phyloP scores from a whole-genome alignment of 2,797 vertebrate species.

The Acanthurus leucopareius region DNA sequence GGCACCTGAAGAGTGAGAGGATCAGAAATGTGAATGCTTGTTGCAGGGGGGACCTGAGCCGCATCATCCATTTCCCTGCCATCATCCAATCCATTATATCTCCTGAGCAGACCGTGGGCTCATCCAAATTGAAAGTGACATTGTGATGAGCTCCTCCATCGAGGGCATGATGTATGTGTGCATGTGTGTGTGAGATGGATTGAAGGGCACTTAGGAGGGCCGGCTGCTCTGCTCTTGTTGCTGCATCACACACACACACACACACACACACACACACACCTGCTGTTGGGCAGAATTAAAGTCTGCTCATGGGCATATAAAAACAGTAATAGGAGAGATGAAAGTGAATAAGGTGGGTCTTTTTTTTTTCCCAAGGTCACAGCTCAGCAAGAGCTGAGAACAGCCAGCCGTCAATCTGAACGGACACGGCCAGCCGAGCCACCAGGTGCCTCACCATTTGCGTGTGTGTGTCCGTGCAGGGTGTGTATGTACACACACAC shows the following conservation, averaged over 20 bases:
- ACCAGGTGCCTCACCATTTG: slow-evolving; percentile 5
- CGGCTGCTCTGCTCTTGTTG: slow-evolving; percentile 45
- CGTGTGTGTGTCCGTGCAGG: neutral
- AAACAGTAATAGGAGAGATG: slow-evolving; percentile 61
- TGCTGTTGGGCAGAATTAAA: slow-evolving; percentile 65
- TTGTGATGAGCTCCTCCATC: slow-evolving; percentile 76
- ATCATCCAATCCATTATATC: slow-evolving; percentile 73
- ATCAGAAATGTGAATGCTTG: slow-evolving; percentile 61
- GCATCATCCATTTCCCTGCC: slow-evolving; percentile 66
- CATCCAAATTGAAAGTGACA: slow-evolving; percentile 82
- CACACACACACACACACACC: slow-evolving; percentile 34
- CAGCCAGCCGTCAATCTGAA: slow-evolving; percentile 56
- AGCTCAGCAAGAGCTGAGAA: slow-evolving; percentile 63
- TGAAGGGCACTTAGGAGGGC: slow-evolving; percentile 70
- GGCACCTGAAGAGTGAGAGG: slow-evolving; percentile 45
- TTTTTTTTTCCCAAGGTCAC: slow-evolving; percentile 75
- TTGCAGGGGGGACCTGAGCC: slow-evolving; percentile 54
- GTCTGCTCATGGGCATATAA: slow-evolving; percentile 55
- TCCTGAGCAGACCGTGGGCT: slow-evolving; percentile 63
- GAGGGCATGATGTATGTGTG: slow-evolving; percentile 64
- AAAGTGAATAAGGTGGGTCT: slow-evolving; percentile 40
- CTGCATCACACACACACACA: slow-evolving; percentile 23
- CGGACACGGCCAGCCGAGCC: slow-evolving; percentile 54
- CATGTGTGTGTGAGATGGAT: slow-evolving; percentile 60
- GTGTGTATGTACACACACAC: neutral